Base-by-base conservation (phyloP, 2,888 invertebrate genomes). In the Brachyptera risi region DNA sequence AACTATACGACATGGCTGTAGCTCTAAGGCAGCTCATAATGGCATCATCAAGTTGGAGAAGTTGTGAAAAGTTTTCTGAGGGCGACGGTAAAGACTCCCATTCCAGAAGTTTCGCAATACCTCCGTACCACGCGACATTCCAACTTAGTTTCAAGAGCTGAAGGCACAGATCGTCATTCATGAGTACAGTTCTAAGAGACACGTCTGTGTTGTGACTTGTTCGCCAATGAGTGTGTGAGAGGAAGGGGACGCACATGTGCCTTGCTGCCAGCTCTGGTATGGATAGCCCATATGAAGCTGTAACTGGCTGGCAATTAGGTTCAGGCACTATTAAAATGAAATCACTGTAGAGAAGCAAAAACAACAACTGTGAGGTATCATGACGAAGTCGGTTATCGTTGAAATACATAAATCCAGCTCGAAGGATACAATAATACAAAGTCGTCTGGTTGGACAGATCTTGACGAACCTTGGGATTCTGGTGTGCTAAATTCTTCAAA, bases 391-490 rank as follows among this genome's bases (percentile, higher is more conserved):
- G 71, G 64, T 80, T 79, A 66, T 82, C 81, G 47, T 78, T 77
- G 56, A 78, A 78, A 72, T 78, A 82, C 57, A 81, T 68, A 70
- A 82, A 79, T 51, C 82, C 67, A 44, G 78, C 81, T 73, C 82
- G 73, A 47, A 81, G 68, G 64, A 80, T 72, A 66, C 74, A 77
- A 59, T 74, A 74, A 59, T 76, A 73, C 19, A 80, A 67, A 42
- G 78, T 70, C 72, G 71, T 65, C 74, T 76, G 63, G 71, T 77
- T 68, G 71, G 83, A 73, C 72, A 87, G 71, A 74, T 84, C 71
- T 74, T 80, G 68, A 73, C 86, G 73, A 71, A 85, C 71, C 73
- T 79, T 66, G 71, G 79, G 68, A 76, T 72, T 83, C 76, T 79
- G 81, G 71, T 77, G 77, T 74, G 73, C 75, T 68, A 78, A 72